Evolutionary conservation across 2,888 invertebrate species (phyloP).

Genomic region (Gisinianus flammeolus): DNA sequence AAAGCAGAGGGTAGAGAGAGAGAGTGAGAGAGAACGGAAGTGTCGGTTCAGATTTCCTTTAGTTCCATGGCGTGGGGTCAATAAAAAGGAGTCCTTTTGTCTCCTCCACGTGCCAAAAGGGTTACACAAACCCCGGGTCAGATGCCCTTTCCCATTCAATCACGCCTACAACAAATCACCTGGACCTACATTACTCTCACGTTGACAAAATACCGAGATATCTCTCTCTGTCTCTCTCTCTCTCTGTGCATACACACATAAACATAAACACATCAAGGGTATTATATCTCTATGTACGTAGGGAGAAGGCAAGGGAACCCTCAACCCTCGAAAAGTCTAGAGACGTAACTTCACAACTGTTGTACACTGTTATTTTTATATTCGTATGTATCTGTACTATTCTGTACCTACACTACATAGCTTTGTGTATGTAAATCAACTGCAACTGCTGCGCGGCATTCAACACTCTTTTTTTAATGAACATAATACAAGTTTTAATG

Average conservation of each 20-base stretch:
- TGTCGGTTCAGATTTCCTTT: constrained; percentile 52
- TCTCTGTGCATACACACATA: no score
- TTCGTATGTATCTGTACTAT: no score
- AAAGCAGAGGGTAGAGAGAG: no score
- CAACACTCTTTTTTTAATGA: constrained; percentile 1
- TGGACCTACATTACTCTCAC: constrained; percentile 36
- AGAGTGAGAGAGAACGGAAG: constrained; percentile 52
- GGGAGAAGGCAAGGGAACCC: background rate
- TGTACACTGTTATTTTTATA: background rate
- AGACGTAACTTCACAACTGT: constrained; percentile 1
- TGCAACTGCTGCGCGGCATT: background rate
- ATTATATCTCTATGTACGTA: no score
- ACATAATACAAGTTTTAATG: no score
- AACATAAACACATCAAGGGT: no score
- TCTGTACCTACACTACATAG: no score
- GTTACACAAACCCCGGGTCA: constrained; percentile 44
- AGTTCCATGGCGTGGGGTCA: constrained; percentile 47
- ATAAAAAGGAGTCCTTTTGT: constrained; percentile 46
- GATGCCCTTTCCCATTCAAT: constrained; percentile 37
- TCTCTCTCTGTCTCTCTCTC: no score
- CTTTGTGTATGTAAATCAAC: no score
- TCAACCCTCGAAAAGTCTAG: constrained; percentile 16
- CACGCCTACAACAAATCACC: constrained; percentile 47
- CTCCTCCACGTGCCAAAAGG: constrained; percentile 53
- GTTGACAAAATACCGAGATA: background rate